These are phyloP conservation scores for Penelope pileata DNA, from an alignment of 2,113 vertebrate species.

Conservation along the genomic window DNA sequence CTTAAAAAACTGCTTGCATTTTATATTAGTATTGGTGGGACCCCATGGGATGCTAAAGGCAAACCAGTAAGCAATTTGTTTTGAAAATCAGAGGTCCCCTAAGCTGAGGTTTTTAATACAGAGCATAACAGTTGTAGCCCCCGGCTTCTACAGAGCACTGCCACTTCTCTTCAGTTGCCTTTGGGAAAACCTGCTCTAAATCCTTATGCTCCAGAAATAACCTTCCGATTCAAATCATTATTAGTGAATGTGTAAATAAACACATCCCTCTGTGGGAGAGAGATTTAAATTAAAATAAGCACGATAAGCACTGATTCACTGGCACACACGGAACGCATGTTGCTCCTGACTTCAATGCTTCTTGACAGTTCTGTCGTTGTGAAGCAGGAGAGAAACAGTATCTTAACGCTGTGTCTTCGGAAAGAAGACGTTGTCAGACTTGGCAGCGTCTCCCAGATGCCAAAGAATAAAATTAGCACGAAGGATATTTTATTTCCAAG, in stretches of 20 bases:
- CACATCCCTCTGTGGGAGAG: background rate
- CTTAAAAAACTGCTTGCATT: background rate
- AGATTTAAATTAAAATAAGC: slow-evolving; percentile 39
- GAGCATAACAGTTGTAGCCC: background rate
- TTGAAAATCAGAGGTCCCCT: background rate
- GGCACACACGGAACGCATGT: slow-evolving; percentile 3
- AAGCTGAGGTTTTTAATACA: background rate
- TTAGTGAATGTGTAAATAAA: slow-evolving; percentile 48
- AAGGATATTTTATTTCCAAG: slow-evolving; percentile 51
- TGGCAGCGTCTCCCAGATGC: slow-evolving; percentile 45
- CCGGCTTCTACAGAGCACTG: background rate
- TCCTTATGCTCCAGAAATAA: slow-evolving; percentile 4
- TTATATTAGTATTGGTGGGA: background rate
- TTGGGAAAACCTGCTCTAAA: slow-evolving; percentile 6
- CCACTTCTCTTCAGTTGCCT: background rate
- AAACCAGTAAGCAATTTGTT: background rate
- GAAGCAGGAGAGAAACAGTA: background rate
- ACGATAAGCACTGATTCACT: slow-evolving; percentile 22
- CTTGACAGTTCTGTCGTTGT: slow-evolving; percentile 40
- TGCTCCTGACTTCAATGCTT: slow-evolving; percentile 36
- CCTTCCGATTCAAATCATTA: background rate
- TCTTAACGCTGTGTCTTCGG: background rate
- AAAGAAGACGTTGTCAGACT: slow-evolving; percentile 40
- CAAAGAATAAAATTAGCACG: slow-evolving; percentile 61
- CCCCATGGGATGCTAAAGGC: background rate